A percentile compares a stretch with the other conserved stretches of the same genome.
phyloP scores from a whole-genome alignment of 2,888 invertebrate genomes.

The Lymantria dispar region DNA sequence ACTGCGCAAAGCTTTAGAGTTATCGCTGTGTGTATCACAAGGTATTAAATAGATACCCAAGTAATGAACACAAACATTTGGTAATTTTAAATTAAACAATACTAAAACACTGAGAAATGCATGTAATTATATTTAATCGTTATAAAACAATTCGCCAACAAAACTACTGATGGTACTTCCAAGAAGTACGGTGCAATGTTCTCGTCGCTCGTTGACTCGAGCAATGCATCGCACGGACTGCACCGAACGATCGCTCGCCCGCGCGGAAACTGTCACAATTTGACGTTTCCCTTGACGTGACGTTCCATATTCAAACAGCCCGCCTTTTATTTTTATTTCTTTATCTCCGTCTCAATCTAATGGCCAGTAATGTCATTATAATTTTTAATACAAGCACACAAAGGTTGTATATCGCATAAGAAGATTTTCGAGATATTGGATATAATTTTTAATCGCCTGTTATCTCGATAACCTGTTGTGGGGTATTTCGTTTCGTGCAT shows the following conservation, averaged over 20 bases:
- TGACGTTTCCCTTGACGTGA: conserved; percentile 80
- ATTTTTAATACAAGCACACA: conserved; percentile 47
- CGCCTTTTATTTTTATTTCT: conserved; percentile 73
- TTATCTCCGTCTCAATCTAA: conserved; percentile 68
- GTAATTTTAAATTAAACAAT: too few species aligned
- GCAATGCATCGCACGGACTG: conserved; percentile 12
- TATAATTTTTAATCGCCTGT: conserved; percentile 64
- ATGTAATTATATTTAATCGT: conserved; percentile 47
- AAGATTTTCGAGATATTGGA: conserved; percentile 39
- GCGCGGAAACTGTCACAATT: conserved; percentile 81
- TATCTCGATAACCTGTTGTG: conserved; percentile 77
- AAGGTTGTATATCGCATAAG: conserved; percentile 55
- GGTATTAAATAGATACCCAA: too few species aligned
- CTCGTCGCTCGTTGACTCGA: conserved; percentile 18
- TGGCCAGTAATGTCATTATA: conserved; percentile 43
- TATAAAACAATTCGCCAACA: conserved; percentile 29
- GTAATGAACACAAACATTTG: too few species aligned
- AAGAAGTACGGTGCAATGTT: conserved; percentile 68
- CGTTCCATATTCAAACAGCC: conserved; percentile 78
- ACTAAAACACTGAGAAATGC: conserved; percentile 20
- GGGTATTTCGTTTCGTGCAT: conserved; percentile 70
- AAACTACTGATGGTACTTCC: conserved; percentile 44
- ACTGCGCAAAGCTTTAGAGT: too few species aligned
- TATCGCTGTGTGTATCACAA: too few species aligned
- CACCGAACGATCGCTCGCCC: conserved; percentile 49